Evolutionary conservation across 2,113 vertebrate genomes (phyloP), one percentile per base, ranked within the genome.

Genomic region (Sinocyclocheilus anshuiensis): DNA sequence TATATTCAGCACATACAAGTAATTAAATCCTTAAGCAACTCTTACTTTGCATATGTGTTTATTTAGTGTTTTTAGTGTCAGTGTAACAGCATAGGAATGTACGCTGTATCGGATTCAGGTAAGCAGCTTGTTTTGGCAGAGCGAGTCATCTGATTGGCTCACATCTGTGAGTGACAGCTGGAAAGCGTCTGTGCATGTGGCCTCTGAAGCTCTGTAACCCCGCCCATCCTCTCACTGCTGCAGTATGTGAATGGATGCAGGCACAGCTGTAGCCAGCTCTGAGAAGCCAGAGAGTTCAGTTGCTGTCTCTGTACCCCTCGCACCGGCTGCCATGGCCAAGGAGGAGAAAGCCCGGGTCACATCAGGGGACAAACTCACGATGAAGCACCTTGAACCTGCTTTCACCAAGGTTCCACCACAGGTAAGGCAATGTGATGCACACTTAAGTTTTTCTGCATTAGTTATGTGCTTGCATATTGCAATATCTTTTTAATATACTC

Each of bases 311-410:
- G 48, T 39, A 71, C 83, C 89, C 55, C 11, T 77, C 92, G 91
- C 90, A 55, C 89, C 92, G 45, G 94, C 90, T 85, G 91, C 91
- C 92, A 95, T 95, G 95, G 88, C 91, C 86, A 94, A 90, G 57
- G 93, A 92, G 12, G 93, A 94, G 83, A 94, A 81, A 88, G 90
- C 90, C 16, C 85, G 63, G 1, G 90, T 90, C 76, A 85, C 88
- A 77, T 75, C 93, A 26, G 88, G 88, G 6, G 93, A 90, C 22
- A 94, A 90, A 88, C 84, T 93, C 78, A 85, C 89, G 81, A 86
- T 90, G 87, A 94, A 94, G 59, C 89, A 92, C 26, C 83, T 84
- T 0, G 93, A 95, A 16, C 86, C 93, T 4, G 87, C 92, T 65
- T 92, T 93, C 84, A 91, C 89, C 77, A 95, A 96, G 89, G 61